Conservation (phyloP, 2,113 vertebrate genomes). For the Choloepus hoffmanni region DNA sequence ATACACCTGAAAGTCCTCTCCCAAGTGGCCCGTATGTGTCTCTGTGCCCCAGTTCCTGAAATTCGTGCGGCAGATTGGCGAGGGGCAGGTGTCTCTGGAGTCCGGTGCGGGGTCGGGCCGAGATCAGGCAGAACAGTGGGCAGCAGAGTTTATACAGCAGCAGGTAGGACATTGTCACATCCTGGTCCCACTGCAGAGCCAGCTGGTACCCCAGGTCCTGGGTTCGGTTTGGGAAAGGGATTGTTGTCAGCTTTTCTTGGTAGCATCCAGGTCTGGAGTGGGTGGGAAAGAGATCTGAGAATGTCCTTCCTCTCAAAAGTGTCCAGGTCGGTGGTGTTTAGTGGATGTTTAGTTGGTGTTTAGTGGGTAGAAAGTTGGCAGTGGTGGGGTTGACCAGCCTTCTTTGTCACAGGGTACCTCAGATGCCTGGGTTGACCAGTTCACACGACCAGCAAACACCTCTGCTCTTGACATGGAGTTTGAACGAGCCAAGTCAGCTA, state of each 20-base stretch:
- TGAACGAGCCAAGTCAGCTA: constrained; percentile 96
- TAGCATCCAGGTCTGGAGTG: constrained; percentile 42
- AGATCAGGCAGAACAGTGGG: constrained; percentile 97
- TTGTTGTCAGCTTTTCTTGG: constrained; percentile 19
- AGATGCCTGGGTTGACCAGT: constrained; percentile 98
- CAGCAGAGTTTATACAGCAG: constrained; percentile 94
- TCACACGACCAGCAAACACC: constrained; percentile 86
- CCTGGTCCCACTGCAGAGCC: constrained; percentile 75
- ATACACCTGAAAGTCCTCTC: constrained; percentile 71
- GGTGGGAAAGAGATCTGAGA: constrained; percentile 67
- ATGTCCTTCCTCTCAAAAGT: constrained; percentile 43
- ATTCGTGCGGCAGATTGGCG: constrained; percentile 99
- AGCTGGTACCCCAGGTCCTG: constrained; percentile 66
- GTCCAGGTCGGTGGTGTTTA: constrained; percentile 38
- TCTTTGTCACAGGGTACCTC: constrained; percentile 88
- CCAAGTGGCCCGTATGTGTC: constrained; percentile 86
- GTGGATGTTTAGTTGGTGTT: neutral
- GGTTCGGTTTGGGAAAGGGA: constrained; percentile 75
- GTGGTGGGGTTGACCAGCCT: neutral
- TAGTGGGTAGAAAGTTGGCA: neutral
- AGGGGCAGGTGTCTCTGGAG: constrained; percentile 96
- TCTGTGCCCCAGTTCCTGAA: constrained; percentile 97
- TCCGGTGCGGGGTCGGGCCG: constrained; percentile 91
- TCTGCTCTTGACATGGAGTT: constrained; percentile 92
- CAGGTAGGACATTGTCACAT: constrained; percentile 92